Evolutionary conservation across 2,888 invertebrate genomes (phyloP), one percentile per base, ranked within the genome.

Genomic region (Corbicula japonica): DNA sequence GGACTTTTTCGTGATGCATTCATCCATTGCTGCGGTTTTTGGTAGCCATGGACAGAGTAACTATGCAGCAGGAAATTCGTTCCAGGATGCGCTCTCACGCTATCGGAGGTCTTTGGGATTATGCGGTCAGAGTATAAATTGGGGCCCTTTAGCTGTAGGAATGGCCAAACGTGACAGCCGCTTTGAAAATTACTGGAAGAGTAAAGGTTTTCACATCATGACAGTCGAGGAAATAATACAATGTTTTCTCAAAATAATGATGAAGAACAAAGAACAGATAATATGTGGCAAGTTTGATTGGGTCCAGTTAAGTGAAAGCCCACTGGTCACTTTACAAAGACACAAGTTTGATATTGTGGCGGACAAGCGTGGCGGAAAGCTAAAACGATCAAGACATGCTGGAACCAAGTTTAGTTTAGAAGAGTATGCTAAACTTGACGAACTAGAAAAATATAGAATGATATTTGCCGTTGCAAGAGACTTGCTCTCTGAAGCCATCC

Each of bases 1-100:
- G 10, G 88, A 89, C 73, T 87, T 84, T 58, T 89, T 89, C 71
- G 52, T 89, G 4, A 73, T 89, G 66, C 87, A 87, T 73, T 90
- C 89, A 0, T 88, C 88, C 2, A 74, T 88, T 2, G 76, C 83
- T 1, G 80, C 87, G 3, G 54, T 88, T 1, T 30, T 86, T 10
- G 89, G 87, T 30, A 87, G 84, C 44, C 63, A 58, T 21, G 87
- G 87, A 1, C 89, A 89, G 48, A 75, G 80, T n/a, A 88, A 86
- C 65, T 87, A 89, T 69, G 83, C 80, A 15, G 82, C 87, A 12
- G 89, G 76, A 15, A 87, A 87, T 75, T 68, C 84, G 5, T 89
- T 89, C 41, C 32, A 80, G 73, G 89, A 89, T 63, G 63, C 81
- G 5, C 50, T 89, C 28, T 85, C 87, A 6, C 58, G 72, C 21